Evolutionary conservation across 2,888 invertebrate species (phyloP).

Genomic region (Idaea straminata): DNA sequence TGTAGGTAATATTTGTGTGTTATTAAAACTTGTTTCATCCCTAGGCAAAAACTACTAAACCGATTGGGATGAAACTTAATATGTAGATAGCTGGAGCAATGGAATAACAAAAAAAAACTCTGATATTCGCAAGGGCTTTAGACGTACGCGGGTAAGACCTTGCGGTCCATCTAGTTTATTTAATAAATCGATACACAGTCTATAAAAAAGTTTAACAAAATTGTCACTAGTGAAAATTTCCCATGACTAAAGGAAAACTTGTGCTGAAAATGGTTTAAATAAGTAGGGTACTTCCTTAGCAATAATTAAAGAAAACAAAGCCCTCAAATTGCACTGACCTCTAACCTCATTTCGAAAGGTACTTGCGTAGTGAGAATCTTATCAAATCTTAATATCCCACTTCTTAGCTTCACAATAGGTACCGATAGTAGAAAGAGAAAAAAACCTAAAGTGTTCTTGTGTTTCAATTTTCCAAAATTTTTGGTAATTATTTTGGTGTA

Average conservation of each 20-base stretch:
- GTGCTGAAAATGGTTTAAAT: neutral
- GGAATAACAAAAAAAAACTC: neutral
- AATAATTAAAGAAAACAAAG: slow-evolving; percentile 1
- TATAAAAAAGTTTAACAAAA: neutral
- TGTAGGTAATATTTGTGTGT: too few species aligned
- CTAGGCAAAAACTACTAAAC: neutral
- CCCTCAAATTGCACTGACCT: neutral
- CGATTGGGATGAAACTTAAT: neutral
- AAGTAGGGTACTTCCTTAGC: neutral
- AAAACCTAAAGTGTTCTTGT: too few species aligned
- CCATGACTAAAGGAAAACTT: neutral
- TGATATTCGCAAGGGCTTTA: too few species aligned
- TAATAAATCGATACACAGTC: too few species aligned
- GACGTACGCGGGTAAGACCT: too few species aligned
- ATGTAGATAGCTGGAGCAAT: neutral
- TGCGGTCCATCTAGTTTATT: too few species aligned
- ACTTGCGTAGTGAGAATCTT: neutral
- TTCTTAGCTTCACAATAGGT: too few species aligned
- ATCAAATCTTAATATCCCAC: neutral
- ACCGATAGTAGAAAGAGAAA: too few species aligned
- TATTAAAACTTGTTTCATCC: too few species aligned
- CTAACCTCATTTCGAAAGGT: neutral
- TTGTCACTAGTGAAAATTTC: neutral
- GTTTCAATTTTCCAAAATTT: too few species aligned
- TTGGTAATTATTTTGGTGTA: too few species aligned